A percentile compares a stretch with the other conserved stretches of the same genome.
Evolutionary conservation across 1,140 invertebrate species (phyloP).

Genomic region (Reticulitermes speratus): DNA sequence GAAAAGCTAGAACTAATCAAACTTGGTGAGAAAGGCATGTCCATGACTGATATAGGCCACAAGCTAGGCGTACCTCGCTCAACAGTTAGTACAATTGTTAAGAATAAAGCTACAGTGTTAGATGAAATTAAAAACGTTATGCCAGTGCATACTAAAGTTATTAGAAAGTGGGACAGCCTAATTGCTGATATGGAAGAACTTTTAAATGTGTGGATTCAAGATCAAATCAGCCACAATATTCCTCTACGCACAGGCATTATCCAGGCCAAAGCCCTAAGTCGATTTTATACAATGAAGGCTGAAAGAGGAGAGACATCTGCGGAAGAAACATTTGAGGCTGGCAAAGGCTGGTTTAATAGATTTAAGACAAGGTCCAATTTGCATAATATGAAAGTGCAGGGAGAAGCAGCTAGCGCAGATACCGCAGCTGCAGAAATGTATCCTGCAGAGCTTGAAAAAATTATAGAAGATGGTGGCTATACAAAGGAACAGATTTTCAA

Average conservation of each 20-base stretch:
- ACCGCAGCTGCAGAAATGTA: conserved; percentile 41
- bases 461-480: conserved; percentile 46
- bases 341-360: conserved; percentile 37
- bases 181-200: background rate
- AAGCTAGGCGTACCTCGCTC: no score
- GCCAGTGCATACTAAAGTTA: no score
- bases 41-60: no score
- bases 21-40: no score
- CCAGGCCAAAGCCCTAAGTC: background rate
- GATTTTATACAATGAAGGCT: background rate
- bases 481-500: conserved; percentile 47
- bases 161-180: no score
- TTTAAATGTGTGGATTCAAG: background rate
- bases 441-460: conserved; percentile 43
- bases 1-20: no score
- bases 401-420: conserved; percentile 38
- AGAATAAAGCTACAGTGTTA: no score
- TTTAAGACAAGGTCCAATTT: conserved; percentile 37
- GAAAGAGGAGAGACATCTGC: background rate
- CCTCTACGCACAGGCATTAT: background rate
- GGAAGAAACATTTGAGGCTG: conserved; percentile 35
- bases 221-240: background rate
- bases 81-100: no score
- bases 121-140: no score
- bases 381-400: conserved; percentile 27